Percentiles rank a stretch among this genome's conserved stretches.
Conservation (phyloP, 30 jellyfish, hydroid and myxozoan species). For the Hydractinia symbiolongicarpus region DNA sequence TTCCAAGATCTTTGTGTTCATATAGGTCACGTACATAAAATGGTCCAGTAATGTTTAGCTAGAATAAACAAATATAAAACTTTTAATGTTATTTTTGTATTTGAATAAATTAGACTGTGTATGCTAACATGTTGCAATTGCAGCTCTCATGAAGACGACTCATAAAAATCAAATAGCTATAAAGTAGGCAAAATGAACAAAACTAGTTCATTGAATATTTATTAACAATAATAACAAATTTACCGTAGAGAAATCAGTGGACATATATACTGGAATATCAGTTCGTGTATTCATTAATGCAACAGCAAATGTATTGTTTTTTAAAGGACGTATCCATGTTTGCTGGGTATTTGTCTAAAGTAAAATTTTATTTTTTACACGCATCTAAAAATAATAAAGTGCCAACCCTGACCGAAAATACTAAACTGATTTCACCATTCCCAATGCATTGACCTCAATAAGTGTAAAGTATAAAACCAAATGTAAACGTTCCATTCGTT, state of each 20-base stretch:
- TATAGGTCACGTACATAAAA: constrained; percentile 57
- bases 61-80: background rate
- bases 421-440: no score
- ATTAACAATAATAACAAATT: background rate
- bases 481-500: no score
- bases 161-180: no score
- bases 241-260: constrained; percentile 52
- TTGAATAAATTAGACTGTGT: no score
- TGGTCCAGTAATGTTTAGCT: constrained; percentile 26
- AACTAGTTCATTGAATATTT: no score
- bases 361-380: background rate
- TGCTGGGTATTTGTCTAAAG: constrained; percentile 39
- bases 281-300: constrained; percentile 63
- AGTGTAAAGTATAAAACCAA: no score
- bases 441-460: no score
- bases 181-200: no score
- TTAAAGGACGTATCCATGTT: constrained; percentile 61
- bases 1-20: constrained; percentile 65
- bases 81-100: background rate
- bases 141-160: no score
- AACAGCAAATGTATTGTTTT: constrained; percentile 65
- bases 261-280: constrained; percentile 50
- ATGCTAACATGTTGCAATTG: no score
- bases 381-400: no score
- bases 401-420: no score